Evolutionary conservation across 2,888 invertebrate species (phyloP).

Genomic region (Epirrhoe alternata): DNA sequence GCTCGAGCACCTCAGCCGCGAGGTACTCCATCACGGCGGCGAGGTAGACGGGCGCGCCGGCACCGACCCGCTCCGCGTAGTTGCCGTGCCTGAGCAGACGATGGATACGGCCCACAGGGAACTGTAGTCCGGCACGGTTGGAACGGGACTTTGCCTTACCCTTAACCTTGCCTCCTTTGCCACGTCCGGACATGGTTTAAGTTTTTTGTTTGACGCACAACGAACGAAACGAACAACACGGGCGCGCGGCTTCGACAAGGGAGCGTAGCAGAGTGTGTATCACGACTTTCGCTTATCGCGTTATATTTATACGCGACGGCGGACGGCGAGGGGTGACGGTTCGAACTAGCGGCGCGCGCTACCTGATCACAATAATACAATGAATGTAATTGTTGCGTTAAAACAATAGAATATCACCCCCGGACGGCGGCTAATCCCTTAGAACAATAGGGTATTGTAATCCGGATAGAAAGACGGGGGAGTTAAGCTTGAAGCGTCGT

Average conservation of each 20-base stretch:
- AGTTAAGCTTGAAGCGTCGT: too few relatives aligned
- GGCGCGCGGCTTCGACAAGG: conserved; percentile 1
- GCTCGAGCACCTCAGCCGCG: conserved; percentile 71
- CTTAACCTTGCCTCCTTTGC: conserved; percentile 10
- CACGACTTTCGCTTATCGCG: too few relatives aligned
- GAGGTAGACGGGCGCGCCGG: conserved; percentile 77
- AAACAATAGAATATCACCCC: too few relatives aligned
- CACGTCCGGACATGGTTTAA: conserved; percentile 10
- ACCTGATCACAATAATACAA: too few relatives aligned
- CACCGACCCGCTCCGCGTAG: conserved; percentile 69
- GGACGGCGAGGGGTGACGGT: too few relatives aligned
- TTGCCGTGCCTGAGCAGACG: conserved; percentile 85
- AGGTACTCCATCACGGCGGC: conserved; percentile 87
- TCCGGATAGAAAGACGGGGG: too few relatives aligned
- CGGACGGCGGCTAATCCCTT: too few relatives aligned
- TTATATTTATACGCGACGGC: too few relatives aligned
- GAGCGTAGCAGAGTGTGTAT: not conserved
- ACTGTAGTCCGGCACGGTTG: conserved; percentile 81
- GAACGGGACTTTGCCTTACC: conserved; percentile 59
- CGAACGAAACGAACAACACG: not conserved
- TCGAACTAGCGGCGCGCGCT: too few relatives aligned
- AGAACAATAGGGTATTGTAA: too few relatives aligned
- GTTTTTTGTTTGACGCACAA: not conserved
- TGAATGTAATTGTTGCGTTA: too few relatives aligned
- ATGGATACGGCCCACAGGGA: conserved; percentile 77